These are phyloP conservation scores for Apodemus sylvaticus DNA, from an alignment of 2,113 vertebrate genomes.

Conservation along the genomic window DNA sequence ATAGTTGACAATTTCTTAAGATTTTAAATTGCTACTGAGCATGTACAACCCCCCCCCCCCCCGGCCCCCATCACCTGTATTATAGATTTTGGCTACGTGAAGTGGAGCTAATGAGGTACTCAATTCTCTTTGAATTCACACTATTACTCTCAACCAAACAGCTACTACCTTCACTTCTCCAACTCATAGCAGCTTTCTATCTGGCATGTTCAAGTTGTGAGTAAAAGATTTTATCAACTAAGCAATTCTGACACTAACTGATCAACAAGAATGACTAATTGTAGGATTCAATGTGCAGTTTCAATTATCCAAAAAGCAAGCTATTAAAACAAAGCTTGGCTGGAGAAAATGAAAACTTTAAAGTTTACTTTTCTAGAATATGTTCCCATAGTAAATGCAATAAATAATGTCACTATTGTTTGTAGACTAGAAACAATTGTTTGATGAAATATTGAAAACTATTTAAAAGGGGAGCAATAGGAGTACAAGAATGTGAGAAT, in stretches of 20 bases:
- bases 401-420: slow-evolving; percentile 1
- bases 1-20: too few species aligned
- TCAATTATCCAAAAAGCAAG: background rate
- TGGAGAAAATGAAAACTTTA: background rate
- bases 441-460: background rate
- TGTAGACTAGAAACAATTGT: background rate
- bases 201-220: background rate
- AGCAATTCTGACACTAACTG: background rate
- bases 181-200: background rate
- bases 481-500: background rate
- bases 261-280: background rate
- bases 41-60: too few species aligned
- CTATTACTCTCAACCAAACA: accelerated
- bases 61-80: too few species aligned
- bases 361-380: slow-evolving; percentile 3
- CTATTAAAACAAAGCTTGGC: background rate
- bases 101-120: too few species aligned
- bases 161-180: background rate
- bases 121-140: too few species aligned
- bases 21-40: too few species aligned
- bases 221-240: background rate
- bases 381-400: background rate
- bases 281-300: background rate
- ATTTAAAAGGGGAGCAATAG: background rate
- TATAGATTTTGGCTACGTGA: too few species aligned